phyloP scores from a whole-genome alignment of 92 coral and sea anemone genomes.

The Palythoa grandis region DNA sequence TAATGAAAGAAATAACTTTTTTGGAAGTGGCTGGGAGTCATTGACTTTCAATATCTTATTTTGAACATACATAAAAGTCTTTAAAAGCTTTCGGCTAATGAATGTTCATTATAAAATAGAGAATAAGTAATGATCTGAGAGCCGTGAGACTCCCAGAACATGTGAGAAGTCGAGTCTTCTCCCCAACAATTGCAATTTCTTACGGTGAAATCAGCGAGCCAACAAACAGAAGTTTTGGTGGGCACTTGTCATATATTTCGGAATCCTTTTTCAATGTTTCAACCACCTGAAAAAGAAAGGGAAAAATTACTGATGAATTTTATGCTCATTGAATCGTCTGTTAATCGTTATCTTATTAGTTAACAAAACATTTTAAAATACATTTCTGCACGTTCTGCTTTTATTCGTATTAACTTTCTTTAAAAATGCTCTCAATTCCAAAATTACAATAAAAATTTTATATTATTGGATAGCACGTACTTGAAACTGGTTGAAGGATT shows the following conservation, averaged over 20 bases:
- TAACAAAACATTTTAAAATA: too few species aligned
- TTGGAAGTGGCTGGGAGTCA: neutral
- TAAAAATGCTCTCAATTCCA: too few species aligned
- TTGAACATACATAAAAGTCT: neutral
- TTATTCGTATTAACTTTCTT: too few species aligned
- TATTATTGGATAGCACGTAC: too few species aligned
- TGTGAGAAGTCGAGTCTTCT: neutral
- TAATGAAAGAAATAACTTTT: neutral
- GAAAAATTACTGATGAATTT: too few species aligned
- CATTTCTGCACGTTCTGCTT: too few species aligned
- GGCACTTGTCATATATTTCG: neutral
- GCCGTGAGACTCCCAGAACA: neutral
- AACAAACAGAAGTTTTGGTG: neutral
- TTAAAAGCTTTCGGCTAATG: neutral
- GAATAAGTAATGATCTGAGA: neutral
- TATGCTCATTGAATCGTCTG: too few species aligned
- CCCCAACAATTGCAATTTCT: neutral
- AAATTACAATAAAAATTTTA: too few species aligned
- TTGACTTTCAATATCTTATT: neutral
- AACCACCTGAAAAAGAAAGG: too few species aligned
- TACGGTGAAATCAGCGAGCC: neutral
- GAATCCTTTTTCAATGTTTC: too few species aligned
- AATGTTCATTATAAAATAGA: neutral
- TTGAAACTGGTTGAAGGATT: too few species aligned
- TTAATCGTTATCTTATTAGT: too few species aligned